Conservation (phyloP, 1,140 invertebrate genomes). For the Panulirus ornatus region DNA sequence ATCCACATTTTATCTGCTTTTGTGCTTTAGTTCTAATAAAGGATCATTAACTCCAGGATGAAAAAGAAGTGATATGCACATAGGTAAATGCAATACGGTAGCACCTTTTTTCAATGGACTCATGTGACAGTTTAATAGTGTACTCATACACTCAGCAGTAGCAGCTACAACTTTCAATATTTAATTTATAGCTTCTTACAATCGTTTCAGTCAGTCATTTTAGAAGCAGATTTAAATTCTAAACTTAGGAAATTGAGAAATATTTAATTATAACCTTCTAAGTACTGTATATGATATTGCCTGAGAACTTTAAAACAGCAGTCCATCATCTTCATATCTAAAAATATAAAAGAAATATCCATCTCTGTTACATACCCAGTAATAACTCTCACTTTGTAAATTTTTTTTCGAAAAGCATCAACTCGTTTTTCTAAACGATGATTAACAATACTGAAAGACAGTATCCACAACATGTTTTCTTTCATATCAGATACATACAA, state of each 20-base stretch:
- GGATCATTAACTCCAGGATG: conserved; percentile 5
- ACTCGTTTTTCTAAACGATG: conserved; percentile 8
- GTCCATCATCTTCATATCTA: conserved; percentile 2
- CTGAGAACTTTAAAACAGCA: neutral
- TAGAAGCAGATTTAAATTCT: too few relatives aligned
- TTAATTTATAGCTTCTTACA: neutral
- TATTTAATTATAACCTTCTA: too few relatives aligned
- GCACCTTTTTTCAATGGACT: conserved; percentile 60
- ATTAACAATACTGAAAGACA: conserved; percentile 38
- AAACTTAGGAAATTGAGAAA: too few relatives aligned
- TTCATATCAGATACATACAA: too few relatives aligned
- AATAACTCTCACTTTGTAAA: neutral
- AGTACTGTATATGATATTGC: too few relatives aligned
- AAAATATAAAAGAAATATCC: neutral
- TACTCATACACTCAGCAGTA: neutral
- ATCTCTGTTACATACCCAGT: neutral
- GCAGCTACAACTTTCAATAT: neutral
- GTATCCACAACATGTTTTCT: neutral
- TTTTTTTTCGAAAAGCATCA: neutral
- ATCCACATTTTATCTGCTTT: conserved; percentile 16
- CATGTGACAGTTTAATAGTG: conserved; percentile 60
- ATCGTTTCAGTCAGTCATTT: neutral
- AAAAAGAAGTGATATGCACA: conserved; percentile 57
- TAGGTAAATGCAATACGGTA: conserved; percentile 62
- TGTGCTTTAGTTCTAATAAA: conserved; percentile 19